Percentiles rank a stretch among this genome's conserved stretches.
Conservation (phyloP, 2,797 vertebrate genomes). For the Salmo trutta region DNA sequence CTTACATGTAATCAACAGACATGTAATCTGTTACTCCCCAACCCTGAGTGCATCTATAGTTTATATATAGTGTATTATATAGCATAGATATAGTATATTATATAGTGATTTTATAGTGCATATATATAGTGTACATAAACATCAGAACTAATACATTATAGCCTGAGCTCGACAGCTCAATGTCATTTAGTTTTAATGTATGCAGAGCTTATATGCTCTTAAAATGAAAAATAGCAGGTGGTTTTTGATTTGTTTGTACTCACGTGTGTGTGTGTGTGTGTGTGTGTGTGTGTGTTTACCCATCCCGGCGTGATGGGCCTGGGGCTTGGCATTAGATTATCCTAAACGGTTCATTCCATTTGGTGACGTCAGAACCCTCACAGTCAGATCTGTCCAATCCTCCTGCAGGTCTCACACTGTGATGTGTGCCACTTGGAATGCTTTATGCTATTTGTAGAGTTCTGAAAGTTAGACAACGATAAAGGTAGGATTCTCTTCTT, state of each 20-base stretch:
- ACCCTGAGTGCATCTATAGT: no score
- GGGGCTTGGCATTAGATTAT: slow-evolving; percentile 10
- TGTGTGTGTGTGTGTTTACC: background rate
- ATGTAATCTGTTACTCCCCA: no score
- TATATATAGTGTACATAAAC: no score
- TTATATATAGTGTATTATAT: no score
- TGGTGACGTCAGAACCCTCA: slow-evolving; percentile 36
- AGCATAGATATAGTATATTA: no score
- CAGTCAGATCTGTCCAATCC: slow-evolving; percentile 44
- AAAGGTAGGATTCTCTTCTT: background rate
- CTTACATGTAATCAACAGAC: no score
- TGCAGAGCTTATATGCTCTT: background rate
- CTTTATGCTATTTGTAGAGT: slow-evolving; percentile 3
- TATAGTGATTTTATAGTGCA: no score
- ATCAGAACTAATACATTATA: background rate
- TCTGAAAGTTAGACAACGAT: background rate
- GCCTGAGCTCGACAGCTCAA: background rate
- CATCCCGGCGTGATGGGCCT: background rate
- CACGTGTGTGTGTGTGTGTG: background rate
- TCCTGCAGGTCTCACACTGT: slow-evolving; percentile 52
- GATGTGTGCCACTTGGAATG: slow-evolving; percentile 63
- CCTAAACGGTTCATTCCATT: slow-evolving; percentile 23
- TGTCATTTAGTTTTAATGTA: background rate
- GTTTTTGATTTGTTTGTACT: no score
- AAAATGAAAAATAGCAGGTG: background rate